Percentiles rank a stretch among this genome's conserved stretches.
Conservation (phyloP, 2,888 invertebrate genomes). For the Pristionchus exspectatus region DNA sequence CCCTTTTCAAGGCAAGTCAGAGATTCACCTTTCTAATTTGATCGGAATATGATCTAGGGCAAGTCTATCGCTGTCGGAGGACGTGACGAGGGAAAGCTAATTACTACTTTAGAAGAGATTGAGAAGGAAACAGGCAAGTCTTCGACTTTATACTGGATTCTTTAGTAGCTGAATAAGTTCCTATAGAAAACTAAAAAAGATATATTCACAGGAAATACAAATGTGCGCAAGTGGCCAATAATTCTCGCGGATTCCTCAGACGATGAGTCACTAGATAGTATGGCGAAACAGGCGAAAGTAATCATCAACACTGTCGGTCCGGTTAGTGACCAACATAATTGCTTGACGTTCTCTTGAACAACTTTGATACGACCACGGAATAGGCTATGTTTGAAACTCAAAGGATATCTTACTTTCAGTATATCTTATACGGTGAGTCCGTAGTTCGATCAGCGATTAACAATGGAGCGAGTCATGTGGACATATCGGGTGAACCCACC, state of each 20-base stretch:
- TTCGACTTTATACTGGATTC: too few species aligned
- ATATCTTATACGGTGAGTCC: slow-evolving; percentile 88
- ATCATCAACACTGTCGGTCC: slow-evolving; percentile 19
- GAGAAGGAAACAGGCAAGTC: not conserved
- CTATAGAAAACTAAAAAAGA: too few species aligned
- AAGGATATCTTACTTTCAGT: slow-evolving; percentile 77
- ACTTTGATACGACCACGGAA: too few species aligned
- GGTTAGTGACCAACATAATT: not conserved
- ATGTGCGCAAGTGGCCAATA: not conserved
- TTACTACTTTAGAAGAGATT: not conserved
- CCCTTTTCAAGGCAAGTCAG: too few species aligned
- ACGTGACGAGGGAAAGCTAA: not conserved
- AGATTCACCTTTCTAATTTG: too few species aligned
- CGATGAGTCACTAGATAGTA: not conserved
- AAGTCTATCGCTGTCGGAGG: not conserved
- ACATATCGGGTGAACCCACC: slow-evolving; percentile 93
- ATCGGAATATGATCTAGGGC: not conserved
- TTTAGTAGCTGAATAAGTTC: too few species aligned
- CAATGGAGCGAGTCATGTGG: slow-evolving; percentile 89
- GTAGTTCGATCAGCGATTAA: slow-evolving; percentile 92
- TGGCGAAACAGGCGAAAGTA: not conserved
- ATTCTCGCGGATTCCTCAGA: not conserved
- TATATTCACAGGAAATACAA: too few species aligned
- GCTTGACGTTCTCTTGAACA: too few species aligned
- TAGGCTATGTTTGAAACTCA: too few species aligned